Conservation (phyloP, 2,888 invertebrate genomes). For the Ischnus inquisitorius region DNA sequence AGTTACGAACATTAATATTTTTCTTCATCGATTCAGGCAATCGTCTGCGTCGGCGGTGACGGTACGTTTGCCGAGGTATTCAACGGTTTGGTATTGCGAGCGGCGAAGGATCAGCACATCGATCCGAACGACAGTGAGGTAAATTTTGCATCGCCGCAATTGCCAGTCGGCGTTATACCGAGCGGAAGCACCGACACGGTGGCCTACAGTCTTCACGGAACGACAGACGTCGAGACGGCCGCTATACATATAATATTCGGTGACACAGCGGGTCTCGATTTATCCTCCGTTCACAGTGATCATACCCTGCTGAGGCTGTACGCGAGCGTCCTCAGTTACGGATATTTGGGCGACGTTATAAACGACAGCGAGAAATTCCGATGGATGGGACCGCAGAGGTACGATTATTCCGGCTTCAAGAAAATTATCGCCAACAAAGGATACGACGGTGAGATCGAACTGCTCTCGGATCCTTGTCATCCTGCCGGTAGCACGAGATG, state of each 20-base stretch:
- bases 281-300: constrained; percentile 90
- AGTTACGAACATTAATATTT: constrained; percentile 72
- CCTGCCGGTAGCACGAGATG: constrained; percentile 86
- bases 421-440: constrained; percentile 88
- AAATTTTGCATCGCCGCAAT: constrained; percentile 85
- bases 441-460: constrained; percentile 88
- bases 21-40: constrained; percentile 90
- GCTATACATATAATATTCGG: constrained; percentile 94
- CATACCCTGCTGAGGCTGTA: constrained; percentile 89
- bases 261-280: constrained; percentile 90
- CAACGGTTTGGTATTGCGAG: constrained; percentile 90
- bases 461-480: constrained; percentile 86
- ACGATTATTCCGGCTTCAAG: constrained; percentile 92
- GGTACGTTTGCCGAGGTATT: constrained; percentile 94
- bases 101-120: constrained; percentile 86
- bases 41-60: constrained; percentile 95
- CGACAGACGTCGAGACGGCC: constrained; percentile 92
- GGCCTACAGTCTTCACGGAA: constrained; percentile 92
- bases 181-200: constrained; percentile 93
- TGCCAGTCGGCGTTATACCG: constrained; percentile 90
- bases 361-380: constrained; percentile 92
- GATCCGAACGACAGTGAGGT: constrained; percentile 87
- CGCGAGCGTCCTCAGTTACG: constrained; percentile 93
- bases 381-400: constrained; percentile 95
- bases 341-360: constrained; percentile 94